A percentile compares a stretch with the other conserved stretches of the same genome.
These are phyloP conservation scores for Eutrigla gurnardus DNA, from an alignment of 2,797 vertebrate species.

Conservation along the genomic window DNA sequence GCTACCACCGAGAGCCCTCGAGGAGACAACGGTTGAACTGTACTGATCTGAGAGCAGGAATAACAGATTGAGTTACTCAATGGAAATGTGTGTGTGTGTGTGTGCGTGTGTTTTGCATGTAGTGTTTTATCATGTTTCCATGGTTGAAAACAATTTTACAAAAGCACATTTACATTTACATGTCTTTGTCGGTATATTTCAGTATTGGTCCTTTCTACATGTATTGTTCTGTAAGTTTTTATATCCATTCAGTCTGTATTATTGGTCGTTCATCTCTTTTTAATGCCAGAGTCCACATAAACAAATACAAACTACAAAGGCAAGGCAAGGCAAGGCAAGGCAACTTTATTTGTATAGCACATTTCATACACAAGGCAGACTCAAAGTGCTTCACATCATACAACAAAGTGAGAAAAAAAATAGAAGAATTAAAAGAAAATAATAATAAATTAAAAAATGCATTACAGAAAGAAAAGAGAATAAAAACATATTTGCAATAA, in stretches of 20 bases:
- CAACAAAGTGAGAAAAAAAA: too few species aligned
- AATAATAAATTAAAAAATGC: too few species aligned
- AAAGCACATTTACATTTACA: neutral
- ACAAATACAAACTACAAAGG: neutral
- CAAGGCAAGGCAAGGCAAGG: too few species aligned
- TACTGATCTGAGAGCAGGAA: neutral
- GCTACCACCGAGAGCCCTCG: neutral
- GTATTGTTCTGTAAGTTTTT: neutral
- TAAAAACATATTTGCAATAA: too few species aligned
- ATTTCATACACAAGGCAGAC: too few species aligned
- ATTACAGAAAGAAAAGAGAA: too few species aligned
- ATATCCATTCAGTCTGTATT: too few species aligned
- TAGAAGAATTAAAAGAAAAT: too few species aligned
- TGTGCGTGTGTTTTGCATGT: neutral
- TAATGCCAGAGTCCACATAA: neutral
- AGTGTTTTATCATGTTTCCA: neutral
- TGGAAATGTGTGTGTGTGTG: neutral
- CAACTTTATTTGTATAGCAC: too few species aligned
- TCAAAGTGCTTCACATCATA: too few species aligned
- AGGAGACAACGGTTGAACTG: constrained; percentile 58
- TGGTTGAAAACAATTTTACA: neutral
- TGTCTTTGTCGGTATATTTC: constrained; percentile 2
- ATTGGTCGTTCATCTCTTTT: neutral
- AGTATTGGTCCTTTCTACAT: constrained; percentile 20
- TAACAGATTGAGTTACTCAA: neutral